Base-by-base conservation (phyloP, 2,113 vertebrate genomes). In the Tenrec ecaudatus region DNA sequence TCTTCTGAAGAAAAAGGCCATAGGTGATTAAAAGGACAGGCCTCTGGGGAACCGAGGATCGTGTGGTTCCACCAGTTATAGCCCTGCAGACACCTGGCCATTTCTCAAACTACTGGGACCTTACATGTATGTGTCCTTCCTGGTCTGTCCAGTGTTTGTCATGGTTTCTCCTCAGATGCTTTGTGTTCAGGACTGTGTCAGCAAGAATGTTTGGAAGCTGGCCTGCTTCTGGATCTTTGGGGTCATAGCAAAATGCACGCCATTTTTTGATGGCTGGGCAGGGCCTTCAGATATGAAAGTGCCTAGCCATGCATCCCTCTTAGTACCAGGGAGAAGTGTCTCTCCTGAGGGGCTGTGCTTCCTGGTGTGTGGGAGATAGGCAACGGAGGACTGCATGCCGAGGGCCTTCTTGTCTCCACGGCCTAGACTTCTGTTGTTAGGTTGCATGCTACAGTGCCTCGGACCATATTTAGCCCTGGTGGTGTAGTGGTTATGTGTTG, bases 361-460 rank as follows among this genome's bases (percentile, higher is more conserved):
- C 25, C 62, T 90, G 2, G 78, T 85, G 87, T 64, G 73, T 79
- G 40, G 40, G 40, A 3, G 9, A 81, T 38, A 53, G 22, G 40
- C 27, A 86, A 40, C 2, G 8, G 33, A 83, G 2, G 47, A 68
- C 77, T 38, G 66, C 43, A n/a, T 29, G 81, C 20, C 36, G 4
- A 81, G 91, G 93, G 17, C 80, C 62, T 91, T 92, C 92, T 94
- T 68, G 76, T 83, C 36, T 90, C 11, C 1, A 25, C 29, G 58
- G 4, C 40, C 58, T 33, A 53, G 47, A 82, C 75, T 81, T 38
- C 25, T 76, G 1, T 62, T n/a, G 3, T 80, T 73, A 76, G 4
- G 11, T 57, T 86, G 87, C 81, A 68, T 33, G 43, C 7, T 69
- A 68, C 84, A 23, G 73, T 47, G 31, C 22, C 6, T 15, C 25